Conservation (phyloP, 2,888 invertebrate genomes). For the Blastobasis adustella region DNA sequence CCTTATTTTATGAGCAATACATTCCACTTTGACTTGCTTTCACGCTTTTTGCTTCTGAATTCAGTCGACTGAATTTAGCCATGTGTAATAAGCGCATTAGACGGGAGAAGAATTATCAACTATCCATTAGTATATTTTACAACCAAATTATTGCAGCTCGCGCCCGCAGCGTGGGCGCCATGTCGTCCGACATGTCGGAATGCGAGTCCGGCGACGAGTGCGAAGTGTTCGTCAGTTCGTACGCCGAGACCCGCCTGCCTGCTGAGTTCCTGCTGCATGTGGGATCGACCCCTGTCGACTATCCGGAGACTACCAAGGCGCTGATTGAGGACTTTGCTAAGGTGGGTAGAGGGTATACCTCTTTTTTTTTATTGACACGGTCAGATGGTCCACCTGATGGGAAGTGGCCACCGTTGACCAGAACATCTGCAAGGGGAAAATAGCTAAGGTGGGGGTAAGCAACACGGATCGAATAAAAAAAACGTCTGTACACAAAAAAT, state of each 20-base stretch:
- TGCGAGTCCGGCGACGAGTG: slow-evolving; percentile 31
- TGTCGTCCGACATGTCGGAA: slow-evolving; percentile 54
- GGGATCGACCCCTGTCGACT: slow-evolving; percentile 38
- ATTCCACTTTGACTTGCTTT: no score
- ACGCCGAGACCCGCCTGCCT: slow-evolving; percentile 48
- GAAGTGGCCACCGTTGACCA: no score
- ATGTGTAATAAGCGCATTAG: no score
- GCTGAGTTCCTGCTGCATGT: slow-evolving; percentile 44
- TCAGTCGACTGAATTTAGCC: no score
- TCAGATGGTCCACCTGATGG: neutral
- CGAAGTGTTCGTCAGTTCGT: slow-evolving; percentile 56
- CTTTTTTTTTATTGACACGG: neutral
- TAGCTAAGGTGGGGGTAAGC: no score
- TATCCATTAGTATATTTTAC: no score
- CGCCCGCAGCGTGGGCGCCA: slow-evolving; percentile 52
- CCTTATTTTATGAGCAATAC: no score
- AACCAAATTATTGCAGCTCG: slow-evolving; percentile 26
- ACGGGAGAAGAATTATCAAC: no score
- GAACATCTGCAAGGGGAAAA: no score
- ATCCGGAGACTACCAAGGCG: slow-evolving; percentile 69
- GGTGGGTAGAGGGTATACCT: slow-evolving; percentile 28
- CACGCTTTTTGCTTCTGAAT: no score
- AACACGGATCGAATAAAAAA: no score
- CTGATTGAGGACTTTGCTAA: slow-evolving; percentile 78
- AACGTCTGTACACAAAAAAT: no score